These are phyloP conservation scores for Camponotus vicinus DNA, from an alignment of 1,140 invertebrate genomes.

Conservation along the genomic window DNA sequence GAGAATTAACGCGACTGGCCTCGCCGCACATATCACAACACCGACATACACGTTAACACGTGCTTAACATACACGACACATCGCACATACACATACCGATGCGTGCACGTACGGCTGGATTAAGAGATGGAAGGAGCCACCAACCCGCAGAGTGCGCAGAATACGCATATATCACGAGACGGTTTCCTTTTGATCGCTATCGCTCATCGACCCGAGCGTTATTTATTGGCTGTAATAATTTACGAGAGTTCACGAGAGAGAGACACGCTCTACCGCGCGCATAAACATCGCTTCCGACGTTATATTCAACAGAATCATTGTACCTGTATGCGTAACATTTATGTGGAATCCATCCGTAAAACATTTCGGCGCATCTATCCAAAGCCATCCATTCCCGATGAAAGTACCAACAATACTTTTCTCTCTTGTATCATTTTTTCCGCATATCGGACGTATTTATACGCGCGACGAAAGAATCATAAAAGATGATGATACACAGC, in stretches of 20 bases:
- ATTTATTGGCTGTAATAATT: slow-evolving; percentile 62
- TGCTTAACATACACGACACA: slow-evolving; percentile 29
- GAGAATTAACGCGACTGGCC: slow-evolving; percentile 61
- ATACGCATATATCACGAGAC: slow-evolving; percentile 60
- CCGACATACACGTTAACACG: slow-evolving; percentile 40
- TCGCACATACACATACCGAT: neutral
- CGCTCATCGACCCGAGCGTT: slow-evolving; percentile 61
- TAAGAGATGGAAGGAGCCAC: slow-evolving; percentile 55
- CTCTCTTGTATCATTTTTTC: slow-evolving; percentile 5
- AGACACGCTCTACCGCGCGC: slow-evolving; percentile 24
- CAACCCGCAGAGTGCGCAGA: slow-evolving; percentile 50
- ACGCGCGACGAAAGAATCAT: slow-evolving; percentile 1
- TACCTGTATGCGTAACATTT: slow-evolving; percentile 9
- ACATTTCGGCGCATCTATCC: slow-evolving; percentile 12
- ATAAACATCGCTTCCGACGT: slow-evolving; percentile 44
- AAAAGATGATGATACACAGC: neutral
- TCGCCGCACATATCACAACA: slow-evolving; percentile 77
- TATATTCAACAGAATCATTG: slow-evolving; percentile 47
- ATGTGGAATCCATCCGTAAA: neutral
- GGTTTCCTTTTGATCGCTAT: slow-evolving; percentile 63
- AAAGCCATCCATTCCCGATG: neutral
- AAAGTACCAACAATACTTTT: slow-evolving; percentile 39
- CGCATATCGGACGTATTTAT: slow-evolving; percentile 20
- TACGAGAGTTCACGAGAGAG: slow-evolving; percentile 49
- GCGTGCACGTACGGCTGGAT: slow-evolving; percentile 26